phyloP scores from a whole-genome alignment of 2,797 vertebrate species.

The Muraenolepis orangiensis region DNA sequence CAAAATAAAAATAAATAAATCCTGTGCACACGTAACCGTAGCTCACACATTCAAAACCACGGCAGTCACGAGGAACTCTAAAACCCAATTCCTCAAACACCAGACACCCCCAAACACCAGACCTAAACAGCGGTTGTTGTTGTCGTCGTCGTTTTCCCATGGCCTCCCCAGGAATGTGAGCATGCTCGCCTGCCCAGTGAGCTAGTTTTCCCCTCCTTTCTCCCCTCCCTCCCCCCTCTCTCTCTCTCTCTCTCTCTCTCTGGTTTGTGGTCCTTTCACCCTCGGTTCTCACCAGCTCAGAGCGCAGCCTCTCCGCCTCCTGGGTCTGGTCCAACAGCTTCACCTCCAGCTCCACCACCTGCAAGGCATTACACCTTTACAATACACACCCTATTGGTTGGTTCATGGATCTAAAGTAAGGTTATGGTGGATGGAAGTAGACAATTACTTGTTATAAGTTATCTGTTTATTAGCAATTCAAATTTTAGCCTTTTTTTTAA shows the following conservation, averaged over 20 bases:
- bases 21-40: not conserved
- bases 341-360: conserved; percentile 87
- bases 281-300: conserved; percentile 77
- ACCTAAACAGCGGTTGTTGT: not conserved
- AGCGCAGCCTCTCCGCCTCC: conserved; percentile 86
- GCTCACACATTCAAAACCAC: not conserved
- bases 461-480: no score
- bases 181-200: not conserved
- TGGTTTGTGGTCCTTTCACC: no score
- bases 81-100: no score
- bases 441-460: no score
- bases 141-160: conserved; percentile 1
- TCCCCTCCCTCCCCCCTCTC: not conserved
- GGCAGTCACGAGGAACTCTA: not conserved
- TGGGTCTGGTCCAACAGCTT: conserved; percentile 82
- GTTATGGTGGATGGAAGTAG: no score
- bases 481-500: no score
- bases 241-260: no score
- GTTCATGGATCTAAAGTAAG: no score
- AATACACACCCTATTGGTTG: not conserved
- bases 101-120: no score
- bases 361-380: conserved; percentile 2
- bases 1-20: not conserved
- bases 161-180: conserved; percentile 32
- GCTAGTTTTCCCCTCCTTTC: not conserved